Percentiles rank a stretch among this genome's conserved stretches.
phyloP scores from a whole-genome alignment of 2,113 vertebrate genomes.

The Calidris pygmaea region DNA sequence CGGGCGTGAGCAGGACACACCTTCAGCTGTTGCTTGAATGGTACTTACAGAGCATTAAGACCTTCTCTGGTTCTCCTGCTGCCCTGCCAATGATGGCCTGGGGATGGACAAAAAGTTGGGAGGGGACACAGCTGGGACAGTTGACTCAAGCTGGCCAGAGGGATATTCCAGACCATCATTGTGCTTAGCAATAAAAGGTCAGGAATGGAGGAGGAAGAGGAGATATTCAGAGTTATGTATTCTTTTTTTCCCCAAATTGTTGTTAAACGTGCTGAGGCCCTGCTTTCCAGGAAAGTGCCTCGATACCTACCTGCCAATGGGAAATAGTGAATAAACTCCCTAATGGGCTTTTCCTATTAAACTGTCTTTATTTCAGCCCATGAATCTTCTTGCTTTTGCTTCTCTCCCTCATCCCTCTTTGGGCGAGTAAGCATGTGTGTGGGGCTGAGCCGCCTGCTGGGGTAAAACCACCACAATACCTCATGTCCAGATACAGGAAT shows the following conservation, averaged over 20 bases:
- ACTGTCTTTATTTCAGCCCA: background rate
- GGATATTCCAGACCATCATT: background rate
- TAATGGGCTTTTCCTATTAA: background rate
- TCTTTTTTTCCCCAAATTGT: background rate
- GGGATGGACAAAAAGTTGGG: background rate
- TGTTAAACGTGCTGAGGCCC: accelerated
- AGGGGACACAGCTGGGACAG: background rate
- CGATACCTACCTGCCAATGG: background rate
- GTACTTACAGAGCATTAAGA: background rate
- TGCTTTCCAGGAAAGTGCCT: background rate
- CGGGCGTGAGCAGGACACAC: background rate
- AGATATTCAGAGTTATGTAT: background rate
- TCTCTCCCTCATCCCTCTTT: background rate
- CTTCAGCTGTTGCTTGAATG: background rate
- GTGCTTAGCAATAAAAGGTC: background rate
- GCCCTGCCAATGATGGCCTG: background rate
- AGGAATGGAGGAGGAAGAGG: background rate
- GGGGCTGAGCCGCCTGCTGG: background rate
- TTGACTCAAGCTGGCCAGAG: background rate
- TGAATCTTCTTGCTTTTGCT: background rate
- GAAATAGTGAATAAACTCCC: background rate
- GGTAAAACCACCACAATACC: background rate
- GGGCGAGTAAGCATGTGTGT: background rate
- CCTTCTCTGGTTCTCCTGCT: background rate
- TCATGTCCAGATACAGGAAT: background rate